Evolutionary conservation across 2,888 invertebrate species (phyloP).

Genomic region (Geophilus truncorum): DNA sequence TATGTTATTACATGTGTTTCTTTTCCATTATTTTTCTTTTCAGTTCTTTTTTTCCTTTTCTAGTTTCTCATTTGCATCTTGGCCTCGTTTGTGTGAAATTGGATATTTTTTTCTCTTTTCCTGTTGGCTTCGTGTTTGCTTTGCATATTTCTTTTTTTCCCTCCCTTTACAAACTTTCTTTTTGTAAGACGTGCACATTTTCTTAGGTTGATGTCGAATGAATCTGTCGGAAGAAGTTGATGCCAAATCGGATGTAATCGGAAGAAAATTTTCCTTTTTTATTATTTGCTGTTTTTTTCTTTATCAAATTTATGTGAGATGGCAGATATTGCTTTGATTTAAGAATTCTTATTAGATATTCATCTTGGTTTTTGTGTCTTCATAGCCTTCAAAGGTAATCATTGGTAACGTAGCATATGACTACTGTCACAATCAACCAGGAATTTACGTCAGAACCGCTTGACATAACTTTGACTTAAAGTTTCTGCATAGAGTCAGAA

Average conservation of each 20-base stretch:
- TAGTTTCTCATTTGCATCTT: not conserved
- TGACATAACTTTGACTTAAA: too few relatives aligned
- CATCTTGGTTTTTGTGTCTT: too few relatives aligned
- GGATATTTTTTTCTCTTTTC: not conserved
- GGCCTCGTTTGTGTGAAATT: not conserved
- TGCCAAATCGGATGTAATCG: slow-evolving; percentile 8
- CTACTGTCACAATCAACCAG: not conserved
- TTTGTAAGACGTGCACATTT: not conserved
- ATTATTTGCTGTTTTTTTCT: not conserved
- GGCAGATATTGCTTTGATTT: not conserved
- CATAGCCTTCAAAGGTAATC: too few relatives aligned
- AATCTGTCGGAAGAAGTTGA: not conserved
- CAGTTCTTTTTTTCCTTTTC: not conserved
- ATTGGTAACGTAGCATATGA: not conserved
- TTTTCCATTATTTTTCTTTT: not conserved
- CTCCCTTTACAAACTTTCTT: not conserved
- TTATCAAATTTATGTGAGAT: not conserved
- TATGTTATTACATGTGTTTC: not conserved
- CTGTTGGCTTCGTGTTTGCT: not conserved
- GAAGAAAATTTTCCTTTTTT: not conserved
- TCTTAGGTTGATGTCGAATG: not conserved
- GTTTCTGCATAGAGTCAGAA: too few relatives aligned
- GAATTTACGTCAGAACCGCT: not conserved
- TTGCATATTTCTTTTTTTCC: not conserved
- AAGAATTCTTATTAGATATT: not conserved